Evolutionary conservation across 2,888 invertebrate genomes (phyloP).

Genomic region (Choristoneura rosaceana): DNA sequence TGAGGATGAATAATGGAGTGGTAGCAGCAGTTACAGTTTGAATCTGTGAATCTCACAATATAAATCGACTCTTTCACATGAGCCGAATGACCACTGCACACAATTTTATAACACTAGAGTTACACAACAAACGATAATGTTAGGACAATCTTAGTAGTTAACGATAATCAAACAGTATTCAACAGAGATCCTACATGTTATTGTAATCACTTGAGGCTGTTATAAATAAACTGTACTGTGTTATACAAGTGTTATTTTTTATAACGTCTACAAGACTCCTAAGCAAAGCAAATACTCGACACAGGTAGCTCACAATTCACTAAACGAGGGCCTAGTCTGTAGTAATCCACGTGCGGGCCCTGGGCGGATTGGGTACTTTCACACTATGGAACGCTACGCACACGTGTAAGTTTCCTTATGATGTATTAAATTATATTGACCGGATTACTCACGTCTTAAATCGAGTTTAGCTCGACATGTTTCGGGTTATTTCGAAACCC

Average conservation of each 20-base stretch:
- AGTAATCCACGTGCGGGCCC: too few species aligned
- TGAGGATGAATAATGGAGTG: constrained; percentile 15
- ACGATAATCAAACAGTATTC: constrained; percentile 65
- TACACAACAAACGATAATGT: neutral
- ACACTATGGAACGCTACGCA: too few species aligned
- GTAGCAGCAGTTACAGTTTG: constrained; percentile 12
- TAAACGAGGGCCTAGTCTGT: too few species aligned
- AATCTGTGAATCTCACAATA: constrained; percentile 44
- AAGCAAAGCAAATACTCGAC: too few species aligned
- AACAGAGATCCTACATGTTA: constrained; percentile 64
- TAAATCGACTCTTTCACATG: constrained; percentile 6
- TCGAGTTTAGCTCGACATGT: too few species aligned
- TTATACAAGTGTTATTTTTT: constrained; percentile 47
- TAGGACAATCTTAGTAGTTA: constrained; percentile 28
- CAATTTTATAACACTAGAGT: neutral
- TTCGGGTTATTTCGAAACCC: too few species aligned
- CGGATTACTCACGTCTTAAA: too few species aligned
- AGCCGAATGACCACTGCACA: neutral
- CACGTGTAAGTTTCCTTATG: too few species aligned
- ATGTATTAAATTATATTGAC: too few species aligned
- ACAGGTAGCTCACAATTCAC: too few species aligned
- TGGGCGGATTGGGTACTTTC: too few species aligned
- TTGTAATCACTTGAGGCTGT: constrained; percentile 66
- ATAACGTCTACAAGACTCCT: neutral
- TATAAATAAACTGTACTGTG: constrained; percentile 67